Conservation (phyloP, 2,113 vertebrate species). For the Abramis brama region DNA sequence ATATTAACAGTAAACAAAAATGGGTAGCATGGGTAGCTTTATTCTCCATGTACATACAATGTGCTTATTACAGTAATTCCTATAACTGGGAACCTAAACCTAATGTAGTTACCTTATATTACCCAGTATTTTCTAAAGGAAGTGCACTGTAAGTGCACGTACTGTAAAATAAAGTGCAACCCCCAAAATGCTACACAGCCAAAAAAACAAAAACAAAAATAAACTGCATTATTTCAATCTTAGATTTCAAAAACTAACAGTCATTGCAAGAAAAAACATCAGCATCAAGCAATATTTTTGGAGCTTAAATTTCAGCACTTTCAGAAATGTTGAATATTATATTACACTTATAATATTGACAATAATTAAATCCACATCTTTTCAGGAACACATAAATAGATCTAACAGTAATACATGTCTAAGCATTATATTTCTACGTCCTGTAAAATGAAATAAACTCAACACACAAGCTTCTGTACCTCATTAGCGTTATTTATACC, state of each 20-base stretch:
- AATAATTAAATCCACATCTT: neutral
- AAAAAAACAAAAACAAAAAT: neutral
- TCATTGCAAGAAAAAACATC: too few relatives aligned
- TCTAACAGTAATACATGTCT: neutral
- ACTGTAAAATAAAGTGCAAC: too few relatives aligned
- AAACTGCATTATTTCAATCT: neutral
- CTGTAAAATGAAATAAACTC: neutral
- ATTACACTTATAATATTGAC: neutral
- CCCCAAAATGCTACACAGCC: too few relatives aligned
- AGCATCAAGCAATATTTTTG: neutral
- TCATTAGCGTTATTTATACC: neutral
- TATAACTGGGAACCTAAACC: too few relatives aligned
- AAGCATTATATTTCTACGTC: neutral
- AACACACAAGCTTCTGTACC: neutral
- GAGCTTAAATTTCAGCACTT: too few relatives aligned
- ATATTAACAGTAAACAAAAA: neutral
- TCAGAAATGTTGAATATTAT: neutral
- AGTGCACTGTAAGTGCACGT: too few relatives aligned
- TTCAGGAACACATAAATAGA: neutral
- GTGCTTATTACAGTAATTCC: too few relatives aligned
- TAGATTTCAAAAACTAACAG: too few relatives aligned
- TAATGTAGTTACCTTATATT: too few relatives aligned
- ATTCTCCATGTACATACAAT: too few relatives aligned
- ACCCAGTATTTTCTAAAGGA: too few relatives aligned
- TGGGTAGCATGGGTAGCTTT: too few relatives aligned